A percentile compares a stretch with the other conserved stretches of the same genome.
Conservation (phyloP, 2,888 invertebrate species). For the Eristalis arbustorum region DNA sequence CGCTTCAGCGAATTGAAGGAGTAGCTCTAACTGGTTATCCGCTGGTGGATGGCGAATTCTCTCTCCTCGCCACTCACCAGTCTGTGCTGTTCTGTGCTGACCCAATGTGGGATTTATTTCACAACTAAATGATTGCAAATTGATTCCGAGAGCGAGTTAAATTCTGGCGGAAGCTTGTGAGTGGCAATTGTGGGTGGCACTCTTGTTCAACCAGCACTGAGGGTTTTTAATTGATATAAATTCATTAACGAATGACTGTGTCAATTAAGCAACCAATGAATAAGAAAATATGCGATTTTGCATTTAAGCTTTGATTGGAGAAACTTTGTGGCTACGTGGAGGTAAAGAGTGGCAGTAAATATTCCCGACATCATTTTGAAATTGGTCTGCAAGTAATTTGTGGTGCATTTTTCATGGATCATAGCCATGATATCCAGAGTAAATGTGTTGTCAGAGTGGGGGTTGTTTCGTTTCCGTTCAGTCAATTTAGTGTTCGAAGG, state of each 20-base stretch:
- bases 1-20: background rate
- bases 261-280: constrained; percentile 12
- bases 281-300: background rate
- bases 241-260: constrained; percentile 31
- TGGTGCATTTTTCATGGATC: no score
- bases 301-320: background rate
- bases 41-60: background rate
- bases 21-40: constrained; percentile 18
- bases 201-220: background rate
- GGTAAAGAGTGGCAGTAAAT: no score
- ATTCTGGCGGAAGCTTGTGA: constrained; percentile 17
- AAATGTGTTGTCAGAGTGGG: no score
- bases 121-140: constrained; percentile 63
- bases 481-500: no score
- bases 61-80: background rate
- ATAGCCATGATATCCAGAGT: no score
- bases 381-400: no score
- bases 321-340: background rate
- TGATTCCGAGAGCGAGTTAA: constrained; percentile 49
- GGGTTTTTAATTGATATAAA: constrained; percentile 20
- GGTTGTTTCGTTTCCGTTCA: no score
- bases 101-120: constrained; percentile 48
- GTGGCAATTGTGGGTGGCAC: constrained; percentile 19
- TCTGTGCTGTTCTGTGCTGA: background rate
- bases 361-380: no score